phyloP scores from a whole-genome alignment of 2,797 vertebrate species.

The Melopsittacus undulatus region DNA sequence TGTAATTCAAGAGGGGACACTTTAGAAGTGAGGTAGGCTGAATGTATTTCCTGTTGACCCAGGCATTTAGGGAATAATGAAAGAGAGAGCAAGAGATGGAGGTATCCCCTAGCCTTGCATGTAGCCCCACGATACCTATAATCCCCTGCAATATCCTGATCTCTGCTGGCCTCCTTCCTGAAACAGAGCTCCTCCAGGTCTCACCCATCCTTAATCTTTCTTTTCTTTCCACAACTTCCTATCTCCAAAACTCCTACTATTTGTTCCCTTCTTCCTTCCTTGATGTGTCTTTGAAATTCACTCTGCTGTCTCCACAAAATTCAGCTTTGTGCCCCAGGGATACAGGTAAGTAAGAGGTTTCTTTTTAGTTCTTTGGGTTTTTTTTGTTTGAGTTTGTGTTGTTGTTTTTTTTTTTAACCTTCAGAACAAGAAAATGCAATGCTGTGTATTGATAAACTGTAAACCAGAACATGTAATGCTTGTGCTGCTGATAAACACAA shows the following conservation, averaged over 20 bases:
- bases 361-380: fast-evolving
- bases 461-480: not conserved
- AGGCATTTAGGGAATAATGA: not conserved
- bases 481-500: not conserved
- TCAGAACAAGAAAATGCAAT: not conserved
- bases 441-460: not conserved
- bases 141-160: not conserved
- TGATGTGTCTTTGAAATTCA: not conserved
- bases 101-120: not conserved
- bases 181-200: not conserved
- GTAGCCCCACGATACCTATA: not conserved
- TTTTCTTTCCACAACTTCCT: not conserved
- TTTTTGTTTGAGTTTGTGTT: no score
- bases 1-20: not conserved
- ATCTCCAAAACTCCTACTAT: not conserved
- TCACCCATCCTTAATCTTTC: not conserved
- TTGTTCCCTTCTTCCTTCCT: not conserved
- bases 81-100: not conserved
- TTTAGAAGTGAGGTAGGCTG: not conserved
- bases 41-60: not conserved
- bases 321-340: not conserved
- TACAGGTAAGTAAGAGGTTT: not conserved
- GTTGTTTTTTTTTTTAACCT: no score
- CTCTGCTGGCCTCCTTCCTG: not conserved
- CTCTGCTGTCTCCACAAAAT: not conserved